Conservation (phyloP, 1,140 invertebrate species). For the Olivierus martensii region DNA sequence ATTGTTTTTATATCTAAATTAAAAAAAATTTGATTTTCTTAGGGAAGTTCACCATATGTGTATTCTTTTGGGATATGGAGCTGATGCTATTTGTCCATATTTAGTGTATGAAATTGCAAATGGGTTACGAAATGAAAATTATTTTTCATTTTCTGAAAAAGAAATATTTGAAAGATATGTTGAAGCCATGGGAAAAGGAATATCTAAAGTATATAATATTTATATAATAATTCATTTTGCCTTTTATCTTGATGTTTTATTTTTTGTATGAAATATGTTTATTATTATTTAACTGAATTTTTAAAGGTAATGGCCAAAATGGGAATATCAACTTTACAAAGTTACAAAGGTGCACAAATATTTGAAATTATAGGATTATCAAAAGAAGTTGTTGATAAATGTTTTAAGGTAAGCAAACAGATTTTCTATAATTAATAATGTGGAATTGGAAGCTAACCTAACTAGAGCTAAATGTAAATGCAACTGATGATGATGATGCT, state of each 20-base stretch:
- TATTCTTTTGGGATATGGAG: constrained; percentile 89
- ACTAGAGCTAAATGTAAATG: too few species aligned
- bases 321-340: constrained; percentile 97
- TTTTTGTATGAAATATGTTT: too few species aligned
- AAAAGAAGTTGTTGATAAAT: constrained; percentile 84
- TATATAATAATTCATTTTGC: not conserved
- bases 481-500: too few species aligned
- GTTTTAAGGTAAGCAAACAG: constrained; percentile 48
- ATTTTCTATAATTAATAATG: not conserved
- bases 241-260: not conserved
- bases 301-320: constrained; percentile 90
- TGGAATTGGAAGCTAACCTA: too few species aligned
- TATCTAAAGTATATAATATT: constrained; percentile 44
- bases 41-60: constrained; percentile 94
- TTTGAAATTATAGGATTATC: constrained; percentile 95
- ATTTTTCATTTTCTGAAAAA: constrained; percentile 55
- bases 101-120: constrained; percentile 83
- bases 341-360: constrained; percentile 98
- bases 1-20: not conserved
- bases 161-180: constrained; percentile 65
- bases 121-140: constrained; percentile 67
- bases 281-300: not conserved
- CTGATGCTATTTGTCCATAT: constrained; percentile 95
- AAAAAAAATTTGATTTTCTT: not conserved
- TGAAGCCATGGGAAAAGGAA: constrained; percentile 57